A percentile compares a stretch with the other conserved stretches of the same genome.
Conservation (phyloP, 2,113 vertebrate genomes). For the Callocephalon fimbriatum region DNA sequence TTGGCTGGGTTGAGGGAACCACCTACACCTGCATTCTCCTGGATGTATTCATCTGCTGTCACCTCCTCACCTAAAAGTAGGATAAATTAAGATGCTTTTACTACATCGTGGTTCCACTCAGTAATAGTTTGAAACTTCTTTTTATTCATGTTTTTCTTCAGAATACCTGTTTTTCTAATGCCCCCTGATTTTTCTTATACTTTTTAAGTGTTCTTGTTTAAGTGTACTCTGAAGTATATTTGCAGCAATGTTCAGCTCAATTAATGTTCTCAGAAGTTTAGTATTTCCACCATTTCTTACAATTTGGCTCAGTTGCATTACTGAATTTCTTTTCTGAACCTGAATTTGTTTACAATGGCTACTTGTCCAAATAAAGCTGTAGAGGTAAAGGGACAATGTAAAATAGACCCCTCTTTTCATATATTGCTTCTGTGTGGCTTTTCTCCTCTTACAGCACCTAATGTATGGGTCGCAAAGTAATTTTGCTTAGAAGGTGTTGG, state of each 20-base stretch:
- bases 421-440: background rate
- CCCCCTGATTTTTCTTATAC: background rate
- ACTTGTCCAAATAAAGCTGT: background rate
- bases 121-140: background rate
- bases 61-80: background rate
- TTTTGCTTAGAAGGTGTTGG: background rate
- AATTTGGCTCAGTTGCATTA: fast-evolving
- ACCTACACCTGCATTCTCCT: background rate
- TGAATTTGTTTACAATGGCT: background rate
- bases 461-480: background rate
- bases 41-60: background rate
- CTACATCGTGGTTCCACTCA: background rate
- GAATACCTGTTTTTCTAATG: background rate
- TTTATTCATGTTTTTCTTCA: background rate
- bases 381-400: background rate
- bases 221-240: background rate
- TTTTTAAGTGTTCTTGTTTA: background rate
- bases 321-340: background rate
- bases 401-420: background rate
- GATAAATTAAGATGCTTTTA: background rate
- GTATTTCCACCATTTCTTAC: background rate
- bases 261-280: background rate
- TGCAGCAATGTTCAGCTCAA: background rate
- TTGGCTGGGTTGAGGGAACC: background rate
- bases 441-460: background rate